Conservation (phyloP, 2,888 invertebrate species). For the Sphecodes monilicornis region DNA sequence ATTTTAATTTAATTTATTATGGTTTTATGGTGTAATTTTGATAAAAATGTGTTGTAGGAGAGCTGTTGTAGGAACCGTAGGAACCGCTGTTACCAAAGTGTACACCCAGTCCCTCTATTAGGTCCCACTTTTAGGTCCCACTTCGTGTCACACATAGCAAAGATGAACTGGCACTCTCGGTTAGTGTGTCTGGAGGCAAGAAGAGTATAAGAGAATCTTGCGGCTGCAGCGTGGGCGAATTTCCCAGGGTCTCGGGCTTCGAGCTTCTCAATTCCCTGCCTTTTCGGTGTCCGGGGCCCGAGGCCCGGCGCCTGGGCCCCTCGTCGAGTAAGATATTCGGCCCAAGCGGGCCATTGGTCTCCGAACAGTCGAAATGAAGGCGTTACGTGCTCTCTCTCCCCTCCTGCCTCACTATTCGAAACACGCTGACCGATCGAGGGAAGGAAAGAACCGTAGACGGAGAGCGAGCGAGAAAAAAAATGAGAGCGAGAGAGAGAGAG, state of each 20-base stretch:
- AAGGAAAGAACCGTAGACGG: neutral
- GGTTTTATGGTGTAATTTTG: too few species aligned
- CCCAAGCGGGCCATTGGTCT: conserved; percentile 64
- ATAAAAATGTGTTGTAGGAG: too few species aligned
- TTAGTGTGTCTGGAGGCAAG: neutral
- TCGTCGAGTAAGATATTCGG: conserved; percentile 68
- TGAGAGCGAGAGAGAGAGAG: conserved; percentile 10
- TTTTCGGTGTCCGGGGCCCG: conserved; percentile 54
- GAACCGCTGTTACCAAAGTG: too few species aligned
- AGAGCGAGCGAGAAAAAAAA: neutral
- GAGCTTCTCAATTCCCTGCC: conserved; percentile 24
- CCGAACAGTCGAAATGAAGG: conserved; percentile 77
- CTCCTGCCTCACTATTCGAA: conserved; percentile 28
- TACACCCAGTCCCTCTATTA: too few species aligned
- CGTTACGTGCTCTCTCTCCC: conserved; percentile 74
- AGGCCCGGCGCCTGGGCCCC: conserved; percentile 44
- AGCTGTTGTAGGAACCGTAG: too few species aligned
- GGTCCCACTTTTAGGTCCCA: neutral
- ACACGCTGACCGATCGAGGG: conserved; percentile 48
- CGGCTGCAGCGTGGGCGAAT: conserved; percentile 64
- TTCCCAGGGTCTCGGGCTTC: conserved; percentile 69
- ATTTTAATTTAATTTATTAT: too few species aligned
- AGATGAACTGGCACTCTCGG: neutral
- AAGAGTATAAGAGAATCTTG: conserved; percentile 36
- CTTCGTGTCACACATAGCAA: neutral